Evolutionary conservation across 2,113 vertebrate genomes (phyloP), one percentile per base, ranked within the genome.

Genomic region (Archilochus colubris): DNA sequence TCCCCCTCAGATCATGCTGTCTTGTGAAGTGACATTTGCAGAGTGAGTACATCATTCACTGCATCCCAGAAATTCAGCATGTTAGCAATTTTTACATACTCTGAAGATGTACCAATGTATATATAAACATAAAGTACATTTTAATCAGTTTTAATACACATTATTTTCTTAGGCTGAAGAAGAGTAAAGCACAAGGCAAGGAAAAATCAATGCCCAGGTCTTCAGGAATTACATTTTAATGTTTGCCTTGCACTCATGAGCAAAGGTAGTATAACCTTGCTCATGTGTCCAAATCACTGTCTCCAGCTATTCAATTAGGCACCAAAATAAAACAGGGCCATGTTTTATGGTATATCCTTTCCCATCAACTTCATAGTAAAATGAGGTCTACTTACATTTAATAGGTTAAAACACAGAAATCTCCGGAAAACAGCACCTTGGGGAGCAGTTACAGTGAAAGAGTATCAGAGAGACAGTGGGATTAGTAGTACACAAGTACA

Each of bases 311-410:
- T 69, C 54, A 61, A 15, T 89, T 76, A 82, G 14, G 63, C 59
- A 36, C 67, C 86, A 75, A 77, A 89, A 75, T 81, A 93, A 72
- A 90, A 53, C 7, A 44, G 14, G 55, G 23, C 44, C 79, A 78
- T 36, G 76, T 85, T 68, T 91, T 59, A 51, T 2, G 0, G 46
- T 70, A n/a, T 73, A 54, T 77, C 36, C 68, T 89, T 91, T 86
- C 70, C 72, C 57, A 69, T 43, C 61, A 84, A 19, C 54, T 88
- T 93, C 64, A 64, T 7, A 67, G 23, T 58, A 72, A 83, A 82
- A 84, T 57, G 80, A 91, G 28, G 48, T 57, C 23, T 78, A 23
- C 88, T 84, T 95, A 68, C 46, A 72, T 94, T 93, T 74, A 43
- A 59, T 48, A 85, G 46, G 73, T 78, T 91, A 69, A 90, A 91